Conservation (phyloP, 2,797 vertebrate genomes). For the Phaenicophaeus curvirostris region DNA sequence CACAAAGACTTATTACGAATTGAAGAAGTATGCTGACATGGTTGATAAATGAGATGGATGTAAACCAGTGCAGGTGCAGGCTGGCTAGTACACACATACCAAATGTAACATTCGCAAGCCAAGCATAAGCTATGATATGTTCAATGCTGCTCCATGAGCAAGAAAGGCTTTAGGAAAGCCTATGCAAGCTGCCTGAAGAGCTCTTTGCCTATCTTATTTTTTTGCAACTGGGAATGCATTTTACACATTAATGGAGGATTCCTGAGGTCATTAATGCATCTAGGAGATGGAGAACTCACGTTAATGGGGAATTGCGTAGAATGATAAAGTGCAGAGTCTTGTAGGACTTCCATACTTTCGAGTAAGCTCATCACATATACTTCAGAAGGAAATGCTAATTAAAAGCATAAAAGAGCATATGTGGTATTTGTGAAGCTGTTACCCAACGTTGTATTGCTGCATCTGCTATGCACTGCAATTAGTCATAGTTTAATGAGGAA, state of each 20-base stretch:
- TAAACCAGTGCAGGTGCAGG: background rate
- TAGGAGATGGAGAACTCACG: rapidly evolving
- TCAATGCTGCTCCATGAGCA: background rate
- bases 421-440: background rate
- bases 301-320: background rate
- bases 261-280: background rate
- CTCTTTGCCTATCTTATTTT: background rate
- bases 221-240: background rate
- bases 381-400: conserved; percentile 12
- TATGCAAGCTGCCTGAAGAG: background rate
- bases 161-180: background rate
- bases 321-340: background rate
- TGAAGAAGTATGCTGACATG: background rate
- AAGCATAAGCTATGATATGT: background rate
- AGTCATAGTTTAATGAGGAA: conserved; percentile 11
- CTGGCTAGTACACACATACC: background rate
- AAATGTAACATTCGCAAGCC: background rate
- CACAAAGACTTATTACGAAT: background rate
- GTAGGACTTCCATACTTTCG: background rate
- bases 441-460: background rate
- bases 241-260: background rate
- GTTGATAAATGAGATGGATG: background rate
- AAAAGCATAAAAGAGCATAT: background rate
- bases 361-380: background rate
- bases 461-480: background rate